Evolutionary conservation across 2,797 vertebrate genomes (phyloP), one percentile per base, ranked within the genome.

Genomic region (Antennarius maculatus): DNA sequence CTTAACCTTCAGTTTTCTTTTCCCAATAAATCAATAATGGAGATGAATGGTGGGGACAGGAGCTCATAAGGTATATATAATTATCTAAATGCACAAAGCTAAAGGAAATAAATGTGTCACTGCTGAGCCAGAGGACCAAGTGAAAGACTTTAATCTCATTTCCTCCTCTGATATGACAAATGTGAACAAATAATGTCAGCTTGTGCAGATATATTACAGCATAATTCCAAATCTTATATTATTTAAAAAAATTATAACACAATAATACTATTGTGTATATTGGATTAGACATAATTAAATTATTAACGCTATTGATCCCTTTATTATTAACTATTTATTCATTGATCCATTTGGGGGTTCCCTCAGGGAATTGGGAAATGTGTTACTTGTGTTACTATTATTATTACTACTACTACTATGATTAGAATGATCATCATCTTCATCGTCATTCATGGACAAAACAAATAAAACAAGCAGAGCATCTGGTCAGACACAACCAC

Each of bases 361-460:
- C 23, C 23, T 23, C 2, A 23, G 23, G 23, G 23, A 23, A 23
- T 23, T 23, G 23, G 23, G 23, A 23, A 23, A 1, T 23, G 23
- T 23, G 23, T 23, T 23, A 23, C 23, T 23, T 23, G 23, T 23
- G 23, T 23, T 23, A 23, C 23, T 23, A 23, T 23, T 23, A 23
- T 23, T 23, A 23, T 23, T 2, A 23, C 23, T 23, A 23, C 23
- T 23, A 23, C 23, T 23, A 23, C 23, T 73, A 65, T 47, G 23
- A 23, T 23, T 23, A 23, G 23, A 74, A 73, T 82, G 64, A 81
- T 75, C 34, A 68, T 85, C 84, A 82, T 57, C 86, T 79, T 80
- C 54, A 82, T 57, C 86, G 78, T 80, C 54, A 69, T 67, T 68
- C 6, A 34, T 28, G 27, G 45, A 80, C 23, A 54, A 66, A 73